Percentiles rank a stretch among this genome's conserved stretches.
Evolutionary conservation across 30 jellyfish, hydroid and myxozoan species (phyloP).

Genomic region (Chrysaora quinquecirrha): DNA sequence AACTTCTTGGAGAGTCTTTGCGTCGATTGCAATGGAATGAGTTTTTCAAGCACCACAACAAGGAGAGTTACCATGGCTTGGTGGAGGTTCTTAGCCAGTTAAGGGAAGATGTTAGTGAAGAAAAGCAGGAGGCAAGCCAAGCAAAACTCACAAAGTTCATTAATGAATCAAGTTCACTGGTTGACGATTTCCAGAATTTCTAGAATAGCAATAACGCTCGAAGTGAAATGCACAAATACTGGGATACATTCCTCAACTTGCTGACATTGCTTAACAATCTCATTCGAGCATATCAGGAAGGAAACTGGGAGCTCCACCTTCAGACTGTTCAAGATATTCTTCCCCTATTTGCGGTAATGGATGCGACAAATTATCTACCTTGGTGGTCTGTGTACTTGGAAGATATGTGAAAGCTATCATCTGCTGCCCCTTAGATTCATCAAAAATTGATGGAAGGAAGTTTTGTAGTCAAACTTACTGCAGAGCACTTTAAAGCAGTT

Average conservation of each 20-base stretch:
- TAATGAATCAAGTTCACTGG: too few species aligned
- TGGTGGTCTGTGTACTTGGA: slow-evolving; percentile 43
- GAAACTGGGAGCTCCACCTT: slow-evolving; percentile 55
- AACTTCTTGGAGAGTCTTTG: slow-evolving; percentile 26
- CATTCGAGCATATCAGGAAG: slow-evolving; percentile 49
- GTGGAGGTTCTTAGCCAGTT: slow-evolving; percentile 14
- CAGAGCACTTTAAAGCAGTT: slow-evolving; percentile 45
- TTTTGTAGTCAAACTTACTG: not conserved
- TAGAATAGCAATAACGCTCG: too few species aligned
- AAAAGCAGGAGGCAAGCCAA: too few species aligned
- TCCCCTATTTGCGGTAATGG: slow-evolving; percentile 34
- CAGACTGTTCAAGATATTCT: slow-evolving; percentile 21
- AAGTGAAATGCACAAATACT: too few species aligned
- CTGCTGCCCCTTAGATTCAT: slow-evolving; percentile 21
- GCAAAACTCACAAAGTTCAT: too few species aligned
- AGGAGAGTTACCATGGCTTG: slow-evolving; percentile 26
- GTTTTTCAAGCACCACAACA: slow-evolving; percentile 25
- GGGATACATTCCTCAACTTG: too few species aligned
- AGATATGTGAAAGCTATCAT: slow-evolving; percentile 31
- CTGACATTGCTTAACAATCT: slow-evolving; percentile 24
- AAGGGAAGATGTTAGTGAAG: not conserved
- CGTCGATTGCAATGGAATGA: slow-evolving; percentile 33
- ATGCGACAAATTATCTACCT: slow-evolving; percentile 31
- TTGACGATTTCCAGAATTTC: too few species aligned
- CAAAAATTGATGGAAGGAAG: slow-evolving; percentile 9